These are phyloP conservation scores for Chrysolina americana DNA, from an alignment of 2,888 invertebrate genomes.

Conservation along the genomic window DNA sequence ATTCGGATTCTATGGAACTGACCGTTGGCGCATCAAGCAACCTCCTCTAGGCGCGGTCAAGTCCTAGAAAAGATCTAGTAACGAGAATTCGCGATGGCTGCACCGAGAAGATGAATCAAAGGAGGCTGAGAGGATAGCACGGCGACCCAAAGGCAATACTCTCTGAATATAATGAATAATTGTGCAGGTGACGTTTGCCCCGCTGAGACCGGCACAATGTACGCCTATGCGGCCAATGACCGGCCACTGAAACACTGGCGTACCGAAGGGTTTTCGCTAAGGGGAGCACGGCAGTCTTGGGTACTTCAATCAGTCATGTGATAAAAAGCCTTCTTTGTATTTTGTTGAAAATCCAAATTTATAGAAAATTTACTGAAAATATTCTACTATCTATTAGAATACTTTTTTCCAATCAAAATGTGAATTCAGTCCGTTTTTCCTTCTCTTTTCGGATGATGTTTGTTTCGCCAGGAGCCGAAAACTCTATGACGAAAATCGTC, in stretches of 20 bases:
- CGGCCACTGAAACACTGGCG: slow-evolving; percentile 47
- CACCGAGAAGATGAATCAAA: slow-evolving; percentile 29
- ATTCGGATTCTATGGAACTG: not conserved
- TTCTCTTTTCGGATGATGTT: too few species aligned
- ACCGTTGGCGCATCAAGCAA: slow-evolving; percentile 29
- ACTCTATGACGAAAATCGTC: too few species aligned
- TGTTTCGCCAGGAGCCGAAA: too few species aligned
- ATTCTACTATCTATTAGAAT: too few species aligned
- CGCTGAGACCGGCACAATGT: slow-evolving; percentile 51
- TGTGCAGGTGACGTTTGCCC: slow-evolving; percentile 55
- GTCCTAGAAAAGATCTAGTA: slow-evolving; percentile 39
- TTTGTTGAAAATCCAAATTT: too few species aligned
- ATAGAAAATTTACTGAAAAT: too few species aligned
- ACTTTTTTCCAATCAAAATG: too few species aligned
- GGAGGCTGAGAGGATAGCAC: slow-evolving; percentile 16
- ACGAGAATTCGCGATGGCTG: slow-evolving; percentile 39
- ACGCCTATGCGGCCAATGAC: slow-evolving; percentile 57
- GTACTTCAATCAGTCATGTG: too few species aligned
- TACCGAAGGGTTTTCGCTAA: not conserved
- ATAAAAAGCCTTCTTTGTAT: not conserved
- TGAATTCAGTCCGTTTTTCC: too few species aligned
- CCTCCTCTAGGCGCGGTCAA: slow-evolving; percentile 29
- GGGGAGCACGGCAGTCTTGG: not conserved
- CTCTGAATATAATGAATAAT: slow-evolving; percentile 55
- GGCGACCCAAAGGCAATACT: slow-evolving; percentile 45